Evolutionary conservation across 2,113 vertebrate species (phyloP).

Genomic region (Ophiodon elongatus): DNA sequence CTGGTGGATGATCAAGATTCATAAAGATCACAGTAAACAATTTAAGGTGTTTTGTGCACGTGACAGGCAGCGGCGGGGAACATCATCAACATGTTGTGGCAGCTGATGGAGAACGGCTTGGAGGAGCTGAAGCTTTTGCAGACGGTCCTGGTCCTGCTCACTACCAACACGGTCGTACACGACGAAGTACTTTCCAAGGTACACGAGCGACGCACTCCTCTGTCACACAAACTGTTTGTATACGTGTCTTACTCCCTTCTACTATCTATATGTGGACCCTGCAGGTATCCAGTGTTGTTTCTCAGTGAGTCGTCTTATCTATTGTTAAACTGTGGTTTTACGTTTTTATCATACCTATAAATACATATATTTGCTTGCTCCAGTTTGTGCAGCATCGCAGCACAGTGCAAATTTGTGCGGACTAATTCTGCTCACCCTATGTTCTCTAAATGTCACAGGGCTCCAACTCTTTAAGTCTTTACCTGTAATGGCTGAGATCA

Average conservation of each 20-base stretch:
- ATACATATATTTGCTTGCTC: not conserved
- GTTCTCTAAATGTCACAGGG: not conserved
- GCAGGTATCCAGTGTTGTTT: not conserved
- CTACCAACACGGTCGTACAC: slow-evolving; percentile 98
- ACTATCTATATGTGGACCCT: not conserved
- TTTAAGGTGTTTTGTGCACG: slow-evolving; percentile 25
- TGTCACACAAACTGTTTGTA: not conserved
- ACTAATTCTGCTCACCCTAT: not conserved
- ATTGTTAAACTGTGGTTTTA: slow-evolving; percentile 19
- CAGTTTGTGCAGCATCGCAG: not conserved
- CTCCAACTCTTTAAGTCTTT: not conserved
- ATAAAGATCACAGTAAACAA: not conserved
- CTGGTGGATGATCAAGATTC: not conserved
- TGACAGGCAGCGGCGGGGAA: slow-evolving; percentile 94
- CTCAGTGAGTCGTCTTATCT: slow-evolving; percentile 11
- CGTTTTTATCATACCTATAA: not conserved
- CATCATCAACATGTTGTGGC: slow-evolving; percentile 99
- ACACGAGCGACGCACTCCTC: slow-evolving; percentile 33
- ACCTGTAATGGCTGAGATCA: not conserved
- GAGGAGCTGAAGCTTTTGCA: slow-evolving; percentile 98
- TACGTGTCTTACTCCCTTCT: not conserved
- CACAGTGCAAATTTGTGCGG: not conserved
- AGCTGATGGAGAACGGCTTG: slow-evolving; percentile 98
- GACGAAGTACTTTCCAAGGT: slow-evolving; percentile 98
- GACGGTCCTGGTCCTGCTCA: slow-evolving; percentile 97